phyloP scores from a whole-genome alignment of 2,888 invertebrate genomes.

The Criorhina ranunculi region DNA sequence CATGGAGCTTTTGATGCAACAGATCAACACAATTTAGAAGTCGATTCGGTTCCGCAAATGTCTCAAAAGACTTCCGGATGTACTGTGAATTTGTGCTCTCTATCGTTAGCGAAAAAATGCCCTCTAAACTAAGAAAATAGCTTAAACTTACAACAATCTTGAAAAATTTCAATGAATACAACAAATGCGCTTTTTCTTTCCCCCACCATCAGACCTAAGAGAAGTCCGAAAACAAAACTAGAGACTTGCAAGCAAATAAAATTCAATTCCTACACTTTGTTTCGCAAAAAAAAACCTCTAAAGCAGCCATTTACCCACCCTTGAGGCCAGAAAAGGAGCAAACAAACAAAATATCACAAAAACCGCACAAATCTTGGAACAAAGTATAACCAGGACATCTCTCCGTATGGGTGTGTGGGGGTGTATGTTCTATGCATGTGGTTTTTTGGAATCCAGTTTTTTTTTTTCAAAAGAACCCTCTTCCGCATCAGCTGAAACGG shows the following conservation, averaged over 20 bases:
- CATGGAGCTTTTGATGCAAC: too few relatives aligned
- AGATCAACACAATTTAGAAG: too few relatives aligned
- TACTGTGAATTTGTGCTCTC: too few relatives aligned
- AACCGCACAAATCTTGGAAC: conserved; percentile 68
- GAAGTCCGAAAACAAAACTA: conserved; percentile 20
- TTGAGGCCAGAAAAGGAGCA: conserved; percentile 3
- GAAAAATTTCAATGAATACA: not conserved
- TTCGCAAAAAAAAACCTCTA: conserved; percentile 52
- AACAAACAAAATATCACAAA: conserved; percentile 47
- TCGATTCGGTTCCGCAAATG: too few relatives aligned
- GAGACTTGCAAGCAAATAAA: conserved; percentile 51
- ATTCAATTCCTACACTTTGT: conserved; percentile 57
- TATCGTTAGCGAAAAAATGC: too few relatives aligned
- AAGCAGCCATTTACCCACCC: conserved; percentile 52
- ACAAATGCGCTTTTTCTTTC: not conserved
- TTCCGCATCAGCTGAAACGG: conserved; percentile 76
- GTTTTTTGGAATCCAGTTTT: conserved; percentile 41
- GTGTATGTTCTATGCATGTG: conserved; percentile 33
- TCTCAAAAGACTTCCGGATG: too few relatives aligned
- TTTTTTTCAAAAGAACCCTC: conserved; percentile 62
- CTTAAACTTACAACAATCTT: not conserved
- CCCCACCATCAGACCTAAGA: not conserved
- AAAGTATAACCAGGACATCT: conserved; percentile 51
- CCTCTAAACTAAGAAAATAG: too few relatives aligned
- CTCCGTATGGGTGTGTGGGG: not conserved